Conservation (phyloP, 2,113 vertebrate genomes). For the Alexandromys fortis region DNA sequence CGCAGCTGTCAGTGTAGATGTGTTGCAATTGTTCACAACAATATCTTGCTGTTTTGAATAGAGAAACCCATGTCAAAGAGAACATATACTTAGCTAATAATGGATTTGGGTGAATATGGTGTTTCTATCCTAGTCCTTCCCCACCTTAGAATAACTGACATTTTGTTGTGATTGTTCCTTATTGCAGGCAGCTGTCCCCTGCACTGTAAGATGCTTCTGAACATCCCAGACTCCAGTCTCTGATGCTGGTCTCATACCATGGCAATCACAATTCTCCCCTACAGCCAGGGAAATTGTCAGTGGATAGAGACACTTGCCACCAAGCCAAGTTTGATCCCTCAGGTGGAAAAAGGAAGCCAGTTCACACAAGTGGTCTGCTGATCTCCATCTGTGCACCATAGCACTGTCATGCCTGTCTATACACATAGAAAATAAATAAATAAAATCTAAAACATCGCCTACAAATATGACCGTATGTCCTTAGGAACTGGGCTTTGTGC, state of each 20-base stretch:
- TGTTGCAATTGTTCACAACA: background rate
- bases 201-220: background rate
- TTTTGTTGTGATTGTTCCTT: background rate
- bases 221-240: background rate
- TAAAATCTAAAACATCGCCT: background rate
- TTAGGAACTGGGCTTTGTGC: rapidly evolving
- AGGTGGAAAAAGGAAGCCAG: background rate
- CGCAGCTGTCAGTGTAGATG: background rate
- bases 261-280: background rate
- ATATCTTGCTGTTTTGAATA: background rate
- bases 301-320: background rate
- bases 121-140: background rate
- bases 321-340: background rate
- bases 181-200: background rate
- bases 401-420: background rate
- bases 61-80: background rate
- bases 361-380: background rate
- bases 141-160: background rate
- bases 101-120: background rate
- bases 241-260: background rate
- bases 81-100: background rate
- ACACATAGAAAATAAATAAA: background rate
- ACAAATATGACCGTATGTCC: background rate
- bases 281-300: background rate
- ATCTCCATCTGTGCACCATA: too few relatives aligned